Evolutionary conservation across 2,888 invertebrate genomes (phyloP), one percentile per base, ranked within the genome.

Genomic region (Pomacea canaliculata): DNA sequence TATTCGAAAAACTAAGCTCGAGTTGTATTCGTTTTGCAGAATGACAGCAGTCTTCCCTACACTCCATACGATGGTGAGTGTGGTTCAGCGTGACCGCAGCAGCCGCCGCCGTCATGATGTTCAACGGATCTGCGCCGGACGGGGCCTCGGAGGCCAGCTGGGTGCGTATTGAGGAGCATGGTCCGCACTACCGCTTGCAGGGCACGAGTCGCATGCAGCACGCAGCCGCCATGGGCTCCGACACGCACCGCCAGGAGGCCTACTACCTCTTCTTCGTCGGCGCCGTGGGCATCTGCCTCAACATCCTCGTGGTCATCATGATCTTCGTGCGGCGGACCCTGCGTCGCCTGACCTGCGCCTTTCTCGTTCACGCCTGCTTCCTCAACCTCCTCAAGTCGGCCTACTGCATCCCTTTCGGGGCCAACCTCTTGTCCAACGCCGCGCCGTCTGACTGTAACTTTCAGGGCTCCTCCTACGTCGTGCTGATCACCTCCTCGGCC

Each of bases 391-490:
- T 89, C 71, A 90, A 90, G 77, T 87, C 89, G 51, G 85, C 87
- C 73, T 90, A 88, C 83, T 91, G 90, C 84, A 86, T 91, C 78
- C 89, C 89, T 49, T 90, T 91, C 78, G 90, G 88, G 9, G 83
- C 86, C 65, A 89, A 90, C 77, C 85, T 91, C 19, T 83, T 89
- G 19, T 82, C 82, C 67, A 85, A 86, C 77, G 80, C 81, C 9
- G 85, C 67, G 66, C 89, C 90, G 2, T 76, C 81, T 0, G 86
- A 87, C 78, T 91, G 91, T 82, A 85, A 85, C 59, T 80, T 88
- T 46, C 85, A 90, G 23, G 91, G 90, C 18, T 88, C 89, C 7
- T 84, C 86, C 46, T 91, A 88, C 82, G 89, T 91, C 73, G 86
- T 91, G 70, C 83, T 90, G 9, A 86, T 90, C 37, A 91, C 90